Evolutionary conservation across 1,140 invertebrate species (phyloP).

Genomic region (Drosophila busckii): DNA sequence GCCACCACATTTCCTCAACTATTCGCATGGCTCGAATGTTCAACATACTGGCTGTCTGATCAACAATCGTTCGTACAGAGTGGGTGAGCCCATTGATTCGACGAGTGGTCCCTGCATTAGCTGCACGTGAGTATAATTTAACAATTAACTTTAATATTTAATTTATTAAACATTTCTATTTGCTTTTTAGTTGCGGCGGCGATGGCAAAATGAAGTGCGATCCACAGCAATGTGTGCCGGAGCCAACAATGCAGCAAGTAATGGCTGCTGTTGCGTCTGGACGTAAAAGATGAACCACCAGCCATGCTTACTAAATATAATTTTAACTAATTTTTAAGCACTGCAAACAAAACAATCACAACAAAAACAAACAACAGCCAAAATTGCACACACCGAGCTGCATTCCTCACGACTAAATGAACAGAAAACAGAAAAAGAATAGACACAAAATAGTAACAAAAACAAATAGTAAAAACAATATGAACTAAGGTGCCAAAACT

Average conservation of each 20-base stretch:
- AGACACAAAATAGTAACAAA: conserved; percentile 28
- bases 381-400: conserved; percentile 54
- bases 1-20: conserved; percentile 88
- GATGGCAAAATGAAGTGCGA: conserved; percentile 96
- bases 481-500: conserved; percentile 55
- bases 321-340: conserved; percentile 77
- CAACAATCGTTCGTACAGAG: conserved; percentile 88
- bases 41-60: conserved; percentile 90
- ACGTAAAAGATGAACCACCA: conserved; percentile 83
- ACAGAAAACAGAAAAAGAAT: conserved; percentile 41
- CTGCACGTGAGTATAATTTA: conserved; percentile 91
- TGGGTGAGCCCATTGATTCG: conserved; percentile 89
- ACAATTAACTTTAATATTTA: background rate
- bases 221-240: conserved; percentile 90
- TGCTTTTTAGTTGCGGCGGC: conserved; percentile 86
- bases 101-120: conserved; percentile 94
- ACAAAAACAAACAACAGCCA: conserved; percentile 40
- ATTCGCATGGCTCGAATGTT: conserved; percentile 87
- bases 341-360: conserved; percentile 74
- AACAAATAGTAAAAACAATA: conserved; percentile 16
- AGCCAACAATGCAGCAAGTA: conserved; percentile 93
- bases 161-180: background rate
- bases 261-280: conserved; percentile 87
- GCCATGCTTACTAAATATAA: conserved; percentile 78
- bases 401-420: conserved; percentile 39